Evolutionary conservation across 2,888 invertebrate genomes (phyloP), one percentile per base, ranked within the genome.

Genomic region (Silvanus unidentatus): DNA sequence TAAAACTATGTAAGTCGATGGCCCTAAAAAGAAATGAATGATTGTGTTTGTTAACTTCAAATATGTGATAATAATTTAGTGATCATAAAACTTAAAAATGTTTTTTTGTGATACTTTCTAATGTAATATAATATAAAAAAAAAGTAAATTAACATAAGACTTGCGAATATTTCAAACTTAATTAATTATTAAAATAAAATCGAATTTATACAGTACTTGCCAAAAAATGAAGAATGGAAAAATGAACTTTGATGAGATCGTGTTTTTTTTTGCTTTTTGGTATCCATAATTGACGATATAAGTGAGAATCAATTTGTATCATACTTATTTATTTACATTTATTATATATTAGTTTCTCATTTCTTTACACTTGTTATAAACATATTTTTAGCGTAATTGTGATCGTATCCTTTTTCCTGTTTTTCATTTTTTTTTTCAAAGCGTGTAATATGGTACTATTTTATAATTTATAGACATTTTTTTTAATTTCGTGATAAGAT

Each of bases 1-100:
- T 8, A 22, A n/a, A n/a, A n/a, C n/a, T n/a, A n/a, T n/a, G n/a
- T 40, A 36, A 46, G 49, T 57, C 59, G 58, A 57, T 53, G 49
- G 57, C 58, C 60, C 50, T 57, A 48, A 45, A 47, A 55, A 53
- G 49, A 36, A 42, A 39, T 40, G 58, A 51, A 47, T 58, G 62
- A 56, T 52, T 58, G 55, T 47, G 40, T 50, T 48, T 47, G 38
- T 50, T 53, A 50, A 59, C 53, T 58, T 54, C 52, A 58, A 37
- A 58, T 47, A 59, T 67, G 67, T 68, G 68, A 68, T 67, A 68
- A 64, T 63, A 64, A 55, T 60, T 64, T 66, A 15, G 66, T 66
- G 67, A 67, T 62, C 57, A 59, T 57, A 55, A 58, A 58, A 58
- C 54, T 64, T 59, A 57, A 63, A 54, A 36, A 36, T 48, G 53